Evolutionary conservation across 2,888 invertebrate species (phyloP).

Genomic region (Strigamia crassipes): DNA sequence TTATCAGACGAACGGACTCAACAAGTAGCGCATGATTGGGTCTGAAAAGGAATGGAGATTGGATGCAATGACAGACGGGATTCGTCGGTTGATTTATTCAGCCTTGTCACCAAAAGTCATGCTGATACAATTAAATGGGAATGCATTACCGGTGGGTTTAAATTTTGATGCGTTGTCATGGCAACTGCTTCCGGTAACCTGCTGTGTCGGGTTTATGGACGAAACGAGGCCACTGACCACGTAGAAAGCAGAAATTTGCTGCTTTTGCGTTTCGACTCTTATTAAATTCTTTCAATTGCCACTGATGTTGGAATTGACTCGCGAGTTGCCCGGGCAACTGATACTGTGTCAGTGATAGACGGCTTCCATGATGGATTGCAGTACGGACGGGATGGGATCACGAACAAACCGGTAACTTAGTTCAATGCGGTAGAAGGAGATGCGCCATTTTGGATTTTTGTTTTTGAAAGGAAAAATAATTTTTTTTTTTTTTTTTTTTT

Average conservation of each 20-base stretch:
- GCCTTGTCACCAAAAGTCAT: slow-evolving; percentile 15
- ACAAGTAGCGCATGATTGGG: slow-evolving; percentile 26
- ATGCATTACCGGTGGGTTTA: slow-evolving; percentile 14
- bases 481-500: neutral
- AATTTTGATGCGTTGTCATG: slow-evolving; percentile 31
- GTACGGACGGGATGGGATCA: neutral
- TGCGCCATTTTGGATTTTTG: neutral
- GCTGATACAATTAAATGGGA: slow-evolving; percentile 19
- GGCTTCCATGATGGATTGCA: slow-evolving; percentile 26
- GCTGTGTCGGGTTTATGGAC: neutral
- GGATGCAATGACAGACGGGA: neutral
- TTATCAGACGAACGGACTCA: slow-evolving; percentile 28
- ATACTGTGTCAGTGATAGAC: slow-evolving; percentile 12
- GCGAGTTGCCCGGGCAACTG: neutral
- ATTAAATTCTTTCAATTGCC: slow-evolving; percentile 36
- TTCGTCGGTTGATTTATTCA: slow-evolving; percentile 5
- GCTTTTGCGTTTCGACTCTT: neutral
- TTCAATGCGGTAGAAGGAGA: neutral
- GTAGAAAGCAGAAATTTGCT: neutral
- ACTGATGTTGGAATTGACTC: neutral
- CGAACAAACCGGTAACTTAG: neutral
- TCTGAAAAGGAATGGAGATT: neutral
- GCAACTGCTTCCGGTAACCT: neutral
- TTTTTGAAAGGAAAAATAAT: too few species aligned
- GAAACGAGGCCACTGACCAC: too few species aligned